Evolutionary conservation across 2,797 vertebrate species (phyloP).

Genomic region (Pipistrellus nathusii): DNA sequence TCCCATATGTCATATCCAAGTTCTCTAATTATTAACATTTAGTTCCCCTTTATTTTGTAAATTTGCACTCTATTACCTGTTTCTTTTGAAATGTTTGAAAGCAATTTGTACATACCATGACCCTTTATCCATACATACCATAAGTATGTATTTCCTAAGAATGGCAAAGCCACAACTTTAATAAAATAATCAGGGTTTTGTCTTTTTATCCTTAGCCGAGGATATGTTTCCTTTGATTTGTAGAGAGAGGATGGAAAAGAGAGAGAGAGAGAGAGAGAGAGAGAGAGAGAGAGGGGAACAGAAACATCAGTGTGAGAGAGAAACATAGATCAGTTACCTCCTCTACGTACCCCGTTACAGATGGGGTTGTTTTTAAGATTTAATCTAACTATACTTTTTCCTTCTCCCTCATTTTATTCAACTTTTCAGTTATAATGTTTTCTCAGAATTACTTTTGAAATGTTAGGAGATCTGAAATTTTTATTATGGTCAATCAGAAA

Average conservation of each 20-base stretch:
- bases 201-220: not conserved
- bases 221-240: not conserved
- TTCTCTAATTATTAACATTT: conserved; percentile 28
- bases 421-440: not conserved
- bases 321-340: not conserved
- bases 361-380: conserved; percentile 34
- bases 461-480: conserved; percentile 1
- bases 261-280: too few species aligned
- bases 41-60: not conserved
- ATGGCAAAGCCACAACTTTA: not conserved
- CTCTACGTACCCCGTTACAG: not conserved
- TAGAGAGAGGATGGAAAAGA: not conserved
- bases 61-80: not conserved
- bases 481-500: conserved; percentile 39
- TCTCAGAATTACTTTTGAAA: conserved; percentile 61
- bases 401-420: not conserved
- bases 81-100: conserved; percentile 35
- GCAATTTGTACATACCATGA: not conserved
- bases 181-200: not conserved
- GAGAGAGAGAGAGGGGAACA: too few species aligned
- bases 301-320: not conserved
- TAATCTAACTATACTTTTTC: conserved; percentile 3
- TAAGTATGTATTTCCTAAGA: not conserved
- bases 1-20: not conserved
- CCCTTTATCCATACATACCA: not conserved